phyloP scores from a whole-genome alignment of 1,140 invertebrate species.

The Drosophila ogumai region DNA sequence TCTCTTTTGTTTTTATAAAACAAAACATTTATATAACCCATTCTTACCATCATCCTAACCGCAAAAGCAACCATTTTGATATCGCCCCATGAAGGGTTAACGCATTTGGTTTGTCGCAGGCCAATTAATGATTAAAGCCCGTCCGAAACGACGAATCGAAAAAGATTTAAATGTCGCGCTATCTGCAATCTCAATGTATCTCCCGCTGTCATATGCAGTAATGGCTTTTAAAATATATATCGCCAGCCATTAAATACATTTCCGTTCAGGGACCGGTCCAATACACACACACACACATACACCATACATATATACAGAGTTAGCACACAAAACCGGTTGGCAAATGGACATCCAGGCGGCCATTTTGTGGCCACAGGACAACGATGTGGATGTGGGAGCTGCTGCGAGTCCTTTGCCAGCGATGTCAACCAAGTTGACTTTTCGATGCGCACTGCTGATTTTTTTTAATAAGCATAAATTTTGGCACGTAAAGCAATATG shows the following conservation, averaged over 20 bases:
- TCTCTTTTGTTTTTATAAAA: neutral
- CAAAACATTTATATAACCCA: neutral
- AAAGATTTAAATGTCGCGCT: slow-evolving; percentile 25
- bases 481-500: slow-evolving; percentile 65
- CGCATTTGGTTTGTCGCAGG: slow-evolving; percentile 2
- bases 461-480: slow-evolving; percentile 79
- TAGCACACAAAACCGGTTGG: slow-evolving; percentile 58
- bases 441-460: slow-evolving; percentile 72
- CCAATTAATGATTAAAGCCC: slow-evolving; percentile 43
- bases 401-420: slow-evolving; percentile 29
- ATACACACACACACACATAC: slow-evolving; percentile 9
- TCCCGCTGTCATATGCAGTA: slow-evolving; percentile 61
- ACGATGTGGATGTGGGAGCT: slow-evolving; percentile 54
- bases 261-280: slow-evolving; percentile 26
- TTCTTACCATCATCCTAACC: neutral
- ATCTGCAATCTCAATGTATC: slow-evolving; percentile 53
- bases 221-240: slow-evolving; percentile 65
- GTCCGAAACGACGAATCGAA: slow-evolving; percentile 22
- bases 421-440: slow-evolving; percentile 65
- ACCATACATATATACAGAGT: slow-evolving; percentile 26
- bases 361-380: slow-evolving; percentile 62
- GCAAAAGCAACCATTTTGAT: neutral
- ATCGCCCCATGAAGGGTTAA: neutral
- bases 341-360: slow-evolving; percentile 62
- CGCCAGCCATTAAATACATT: slow-evolving; percentile 60